phyloP scores from a whole-genome alignment of 2,888 invertebrate species.

The Polietes domitor region DNA sequence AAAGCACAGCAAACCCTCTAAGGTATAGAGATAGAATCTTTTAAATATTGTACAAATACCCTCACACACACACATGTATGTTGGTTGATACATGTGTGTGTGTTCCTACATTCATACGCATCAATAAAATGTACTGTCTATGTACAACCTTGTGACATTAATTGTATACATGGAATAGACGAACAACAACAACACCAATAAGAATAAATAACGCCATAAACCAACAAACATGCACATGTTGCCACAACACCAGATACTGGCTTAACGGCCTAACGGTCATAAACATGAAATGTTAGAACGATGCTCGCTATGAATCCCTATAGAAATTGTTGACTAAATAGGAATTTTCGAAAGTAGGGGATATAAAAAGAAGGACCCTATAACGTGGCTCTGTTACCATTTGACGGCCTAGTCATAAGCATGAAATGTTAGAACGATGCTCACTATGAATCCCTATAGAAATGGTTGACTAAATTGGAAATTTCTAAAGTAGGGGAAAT shows the following conservation, averaged over 20 bases:
- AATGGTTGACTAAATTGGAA: no score
- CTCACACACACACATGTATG: neutral
- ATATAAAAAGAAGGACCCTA: no score
- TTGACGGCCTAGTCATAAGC: no score
- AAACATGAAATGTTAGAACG: no score
- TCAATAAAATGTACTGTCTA: neutral
- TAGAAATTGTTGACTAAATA: no score
- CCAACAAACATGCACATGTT: neutral
- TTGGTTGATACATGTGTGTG: neutral
- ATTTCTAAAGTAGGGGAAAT: no score
- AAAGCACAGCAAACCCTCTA: conserved; percentile 39
- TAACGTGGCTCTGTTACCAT: no score
- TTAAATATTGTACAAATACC: conserved; percentile 41
- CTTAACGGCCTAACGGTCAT: no score
- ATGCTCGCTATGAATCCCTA: no score
- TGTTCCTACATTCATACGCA: conserved; percentile 3
- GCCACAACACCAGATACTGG: neutral
- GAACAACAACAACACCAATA: neutral
- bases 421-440: no score
- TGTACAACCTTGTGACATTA: conserved; percentile 63
- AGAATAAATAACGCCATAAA: neutral
- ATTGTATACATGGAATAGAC: conserved; percentile 49
- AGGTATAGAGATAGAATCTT: conserved; percentile 38
- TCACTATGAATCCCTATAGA: no score
- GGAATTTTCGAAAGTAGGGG: no score